A percentile compares a stretch with the other conserved stretches of the same genome.
These are phyloP conservation scores for Cyprinodon variegatus DNA, from an alignment of 2,113 vertebrate genomes.

Conservation along the genomic window DNA sequence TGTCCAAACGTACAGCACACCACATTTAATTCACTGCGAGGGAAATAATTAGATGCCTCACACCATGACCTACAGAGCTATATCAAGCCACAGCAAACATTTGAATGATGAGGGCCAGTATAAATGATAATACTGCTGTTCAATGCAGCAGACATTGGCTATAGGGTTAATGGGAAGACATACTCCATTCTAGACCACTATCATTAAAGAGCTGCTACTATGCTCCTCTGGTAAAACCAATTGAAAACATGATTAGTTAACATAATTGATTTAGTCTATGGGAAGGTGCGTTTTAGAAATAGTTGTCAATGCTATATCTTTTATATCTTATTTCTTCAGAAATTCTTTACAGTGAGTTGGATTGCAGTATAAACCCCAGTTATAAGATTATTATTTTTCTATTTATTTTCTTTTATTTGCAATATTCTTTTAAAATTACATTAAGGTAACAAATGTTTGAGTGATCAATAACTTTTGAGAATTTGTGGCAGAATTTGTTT, in stretches of 20 bases:
- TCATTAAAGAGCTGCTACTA: not conserved
- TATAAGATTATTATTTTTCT: not conserved
- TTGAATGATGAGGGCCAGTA: not conserved
- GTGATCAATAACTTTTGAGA: not conserved
- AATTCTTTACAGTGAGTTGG: not conserved
- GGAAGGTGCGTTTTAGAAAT: not conserved
- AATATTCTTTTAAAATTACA: no score
- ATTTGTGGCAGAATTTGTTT: not conserved
- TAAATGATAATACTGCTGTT: not conserved
- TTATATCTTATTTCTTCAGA: not conserved
- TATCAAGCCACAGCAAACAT: not conserved
- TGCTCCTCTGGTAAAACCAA: not conserved
- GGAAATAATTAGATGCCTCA: not conserved
- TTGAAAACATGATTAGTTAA: not conserved
- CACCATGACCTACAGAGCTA: not conserved
- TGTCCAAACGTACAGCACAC: not conserved
- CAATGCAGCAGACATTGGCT: not conserved
- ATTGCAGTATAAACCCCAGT: not conserved
- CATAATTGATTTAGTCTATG: not conserved
- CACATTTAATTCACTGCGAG: not conserved
- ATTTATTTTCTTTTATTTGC: no score
- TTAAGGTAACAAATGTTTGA: no score
- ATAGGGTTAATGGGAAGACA: not conserved
- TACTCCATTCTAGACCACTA: not conserved
- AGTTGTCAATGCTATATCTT: not conserved